Evolutionary conservation across 2,113 vertebrate genomes (phyloP).

Genomic region (Gymnobelideus leadbeateri): DNA sequence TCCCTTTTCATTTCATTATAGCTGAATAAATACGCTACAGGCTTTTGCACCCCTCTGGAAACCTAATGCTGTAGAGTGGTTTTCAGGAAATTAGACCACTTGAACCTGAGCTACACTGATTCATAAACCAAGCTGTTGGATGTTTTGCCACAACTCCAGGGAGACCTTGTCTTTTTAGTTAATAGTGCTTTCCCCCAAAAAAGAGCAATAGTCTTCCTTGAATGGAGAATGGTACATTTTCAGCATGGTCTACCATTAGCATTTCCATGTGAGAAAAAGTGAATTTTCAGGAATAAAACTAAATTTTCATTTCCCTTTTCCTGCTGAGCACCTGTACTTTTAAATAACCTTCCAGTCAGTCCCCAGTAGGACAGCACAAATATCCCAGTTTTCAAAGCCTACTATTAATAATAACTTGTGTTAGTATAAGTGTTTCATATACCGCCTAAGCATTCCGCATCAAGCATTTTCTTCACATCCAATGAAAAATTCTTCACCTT

Average conservation of each 20-base stretch:
- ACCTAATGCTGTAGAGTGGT: conserved; percentile 80
- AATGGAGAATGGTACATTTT: conserved; percentile 24
- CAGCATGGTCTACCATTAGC: neutral
- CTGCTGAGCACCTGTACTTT: conserved; percentile 48
- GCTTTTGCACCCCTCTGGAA: conserved; percentile 71
- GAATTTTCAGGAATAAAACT: neutral
- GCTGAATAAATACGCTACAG: conserved; percentile 76
- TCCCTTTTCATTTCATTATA: conserved; percentile 79
- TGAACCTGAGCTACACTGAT: conserved; percentile 80
- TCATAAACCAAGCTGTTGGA: conserved; percentile 80
- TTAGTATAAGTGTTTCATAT: neutral
- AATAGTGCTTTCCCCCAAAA: conserved; percentile 53
- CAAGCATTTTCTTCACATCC: neutral
- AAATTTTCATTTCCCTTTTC: neutral
- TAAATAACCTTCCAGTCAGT: conserved; percentile 63
- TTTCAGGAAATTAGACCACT: conserved; percentile 81
- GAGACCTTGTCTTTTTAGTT: conserved; percentile 78
- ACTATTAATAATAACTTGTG: neutral
- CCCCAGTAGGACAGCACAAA: conserved; percentile 64
- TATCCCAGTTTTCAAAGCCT: conserved; percentile 75
- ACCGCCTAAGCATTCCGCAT: neutral
- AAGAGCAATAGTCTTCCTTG: conserved; percentile 2
- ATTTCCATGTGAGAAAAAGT: neutral
- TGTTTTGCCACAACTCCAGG: conserved; percentile 75
- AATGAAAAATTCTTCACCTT: neutral